Evolutionary conservation across 2,797 vertebrate species (phyloP).

Genomic region (Neosilurus hyrtlii): DNA sequence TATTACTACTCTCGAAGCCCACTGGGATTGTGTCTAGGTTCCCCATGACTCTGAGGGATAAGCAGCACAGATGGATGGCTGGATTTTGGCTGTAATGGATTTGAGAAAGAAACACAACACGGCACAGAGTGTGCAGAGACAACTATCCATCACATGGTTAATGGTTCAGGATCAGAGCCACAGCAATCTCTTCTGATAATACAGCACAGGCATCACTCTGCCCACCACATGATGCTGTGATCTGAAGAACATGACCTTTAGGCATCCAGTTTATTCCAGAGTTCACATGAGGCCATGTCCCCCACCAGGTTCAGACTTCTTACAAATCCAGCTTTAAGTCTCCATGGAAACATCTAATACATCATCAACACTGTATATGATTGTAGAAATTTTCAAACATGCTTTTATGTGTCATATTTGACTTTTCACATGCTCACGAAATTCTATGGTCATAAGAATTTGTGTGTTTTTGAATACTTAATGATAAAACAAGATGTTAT

Average conservation of each 20-base stretch:
- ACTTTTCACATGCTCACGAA: not conserved
- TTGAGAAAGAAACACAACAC: not conserved
- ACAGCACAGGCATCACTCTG: not conserved
- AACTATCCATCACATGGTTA: not conserved
- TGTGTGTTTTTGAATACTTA: not conserved
- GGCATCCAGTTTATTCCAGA: conserved; percentile 18
- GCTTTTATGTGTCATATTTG: conserved; percentile 16
- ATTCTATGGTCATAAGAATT: not conserved
- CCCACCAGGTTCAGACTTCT: not conserved
- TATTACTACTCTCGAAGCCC: no score
- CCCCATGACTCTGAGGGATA: no score
- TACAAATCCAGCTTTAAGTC: conserved; percentile 16
- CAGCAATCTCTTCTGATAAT: conserved; percentile 7
- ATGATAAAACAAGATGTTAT: not conserved
- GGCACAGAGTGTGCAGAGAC: not conserved
- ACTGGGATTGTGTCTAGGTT: no score
- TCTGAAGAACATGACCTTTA: conserved; percentile 31
- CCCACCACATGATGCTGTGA: conserved; percentile 18
- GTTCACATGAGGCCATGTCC: not conserved
- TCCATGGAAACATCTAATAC: conserved; percentile 26
- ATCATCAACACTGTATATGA: conserved; percentile 9
- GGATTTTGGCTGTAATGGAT: not conserved
- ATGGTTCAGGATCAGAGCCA: not conserved
- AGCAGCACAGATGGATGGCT: no score
- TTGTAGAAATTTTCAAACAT: not conserved